phyloP scores from a whole-genome alignment of 2,113 vertebrate species.

The Meleagris gallopavo region DNA sequence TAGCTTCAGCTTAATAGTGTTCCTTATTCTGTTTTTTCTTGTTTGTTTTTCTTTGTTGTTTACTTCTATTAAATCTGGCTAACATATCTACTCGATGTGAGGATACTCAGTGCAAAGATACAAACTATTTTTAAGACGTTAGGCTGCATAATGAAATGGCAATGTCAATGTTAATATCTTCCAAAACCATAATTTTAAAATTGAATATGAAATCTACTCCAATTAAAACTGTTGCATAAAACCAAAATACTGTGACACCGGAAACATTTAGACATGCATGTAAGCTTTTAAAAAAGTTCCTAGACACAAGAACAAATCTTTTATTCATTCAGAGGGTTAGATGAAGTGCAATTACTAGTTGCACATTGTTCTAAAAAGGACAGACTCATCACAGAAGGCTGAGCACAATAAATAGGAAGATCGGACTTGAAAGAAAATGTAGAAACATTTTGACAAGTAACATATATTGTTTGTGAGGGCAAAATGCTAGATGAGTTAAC shows the following conservation, averaged over 20 bases:
- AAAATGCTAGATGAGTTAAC: constrained; percentile 32
- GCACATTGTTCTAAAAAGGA: neutral
- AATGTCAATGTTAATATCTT: neutral
- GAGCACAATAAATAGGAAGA: constrained; percentile 17
- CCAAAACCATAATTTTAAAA: constrained; percentile 15
- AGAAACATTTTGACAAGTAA: constrained; percentile 3
- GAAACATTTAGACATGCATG: constrained; percentile 40
- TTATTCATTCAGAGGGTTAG: constrained; percentile 51
- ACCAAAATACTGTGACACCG: constrained; percentile 6
- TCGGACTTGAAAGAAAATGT: neutral
- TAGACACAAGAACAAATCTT: constrained; percentile 54
- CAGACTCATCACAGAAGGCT: constrained; percentile 4
- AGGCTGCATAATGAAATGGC: constrained; percentile 45
- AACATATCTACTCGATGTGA: neutral
- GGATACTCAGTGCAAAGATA: neutral
- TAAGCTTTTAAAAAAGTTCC: constrained; percentile 41
- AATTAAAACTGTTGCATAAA: constrained; percentile 55
- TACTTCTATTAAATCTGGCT: neutral
- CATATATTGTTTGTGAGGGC: neutral
- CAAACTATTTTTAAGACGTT: constrained; percentile 55
- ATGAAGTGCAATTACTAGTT: constrained; percentile 29
- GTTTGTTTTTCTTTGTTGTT: neutral
- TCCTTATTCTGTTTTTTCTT: neutral
- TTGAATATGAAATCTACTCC: constrained; percentile 22
- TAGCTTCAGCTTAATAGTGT: neutral